phyloP scores from a whole-genome alignment of 1,140 invertebrate species.

The Alviniconcha marisindica region DNA sequence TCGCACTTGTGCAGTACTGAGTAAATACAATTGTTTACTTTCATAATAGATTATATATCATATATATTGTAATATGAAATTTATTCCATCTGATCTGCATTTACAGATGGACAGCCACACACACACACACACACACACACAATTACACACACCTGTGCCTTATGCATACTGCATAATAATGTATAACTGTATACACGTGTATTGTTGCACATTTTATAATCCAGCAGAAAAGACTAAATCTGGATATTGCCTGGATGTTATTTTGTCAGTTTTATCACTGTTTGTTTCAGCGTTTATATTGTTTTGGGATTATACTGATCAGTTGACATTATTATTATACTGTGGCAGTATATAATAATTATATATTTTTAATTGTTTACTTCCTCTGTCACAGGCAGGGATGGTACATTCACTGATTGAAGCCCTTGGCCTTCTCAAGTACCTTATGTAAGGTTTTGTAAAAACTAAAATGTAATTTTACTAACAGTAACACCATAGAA shows the following conservation, averaged over 20 bases:
- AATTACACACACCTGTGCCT: neutral
- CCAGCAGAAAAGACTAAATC: neutral
- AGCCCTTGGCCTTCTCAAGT: constrained; percentile 54
- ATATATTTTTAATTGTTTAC: neutral
- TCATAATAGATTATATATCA: too few relatives aligned
- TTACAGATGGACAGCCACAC: neutral
- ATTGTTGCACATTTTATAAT: neutral
- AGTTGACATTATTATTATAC: neutral
- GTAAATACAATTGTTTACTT: too few relatives aligned
- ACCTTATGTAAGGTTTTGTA: constrained; percentile 49
- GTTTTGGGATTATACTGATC: too few relatives aligned
- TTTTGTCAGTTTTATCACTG: neutral
- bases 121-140: neutral
- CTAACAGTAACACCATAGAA: too few relatives aligned
- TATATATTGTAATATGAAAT: too few relatives aligned
- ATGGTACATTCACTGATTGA: constrained; percentile 62
- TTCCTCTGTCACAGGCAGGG: constrained; percentile 54
- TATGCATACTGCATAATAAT: neutral
- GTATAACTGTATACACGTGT: neutral
- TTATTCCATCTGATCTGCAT: too few relatives aligned
- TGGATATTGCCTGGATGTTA: neutral
- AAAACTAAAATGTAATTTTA: neutral
- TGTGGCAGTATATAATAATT: neutral
- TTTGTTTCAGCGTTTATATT: neutral
- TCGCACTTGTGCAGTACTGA: too few relatives aligned